A percentile compares a stretch with the other conserved stretches of the same genome.
Evolutionary conservation across 2,888 invertebrate genomes (phyloP).

Genomic region (Stictocephala bisonia): DNA sequence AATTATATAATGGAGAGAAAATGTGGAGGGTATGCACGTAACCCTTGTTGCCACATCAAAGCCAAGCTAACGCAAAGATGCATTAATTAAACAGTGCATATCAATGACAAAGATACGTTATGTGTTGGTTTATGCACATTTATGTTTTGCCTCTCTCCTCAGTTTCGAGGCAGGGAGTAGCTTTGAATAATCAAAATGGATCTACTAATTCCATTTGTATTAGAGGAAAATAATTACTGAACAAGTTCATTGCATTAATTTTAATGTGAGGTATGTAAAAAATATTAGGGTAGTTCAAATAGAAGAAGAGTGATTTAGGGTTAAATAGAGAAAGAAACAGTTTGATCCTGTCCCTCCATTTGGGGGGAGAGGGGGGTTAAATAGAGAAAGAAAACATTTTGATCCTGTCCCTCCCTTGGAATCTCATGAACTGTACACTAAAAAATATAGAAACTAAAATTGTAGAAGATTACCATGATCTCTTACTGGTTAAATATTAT

Average conservation of each 20-base stretch:
- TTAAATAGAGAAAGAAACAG: too few relatives aligned
- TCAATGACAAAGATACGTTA: slow-evolving; percentile 1
- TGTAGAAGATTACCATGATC: too few relatives aligned
- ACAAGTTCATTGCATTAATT: too few relatives aligned
- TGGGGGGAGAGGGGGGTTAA: too few relatives aligned
- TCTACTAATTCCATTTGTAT: background rate
- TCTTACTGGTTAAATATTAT: too few relatives aligned
- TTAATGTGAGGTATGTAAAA: too few relatives aligned
- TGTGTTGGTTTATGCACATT: slow-evolving; percentile 21
- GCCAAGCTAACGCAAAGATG: slow-evolving; percentile 33
- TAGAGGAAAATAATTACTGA: too few relatives aligned
- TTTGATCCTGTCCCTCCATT: too few relatives aligned
- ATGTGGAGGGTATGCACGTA: slow-evolving; percentile 22
- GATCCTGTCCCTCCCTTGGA: too few relatives aligned
- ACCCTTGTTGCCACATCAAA: slow-evolving; percentile 35
- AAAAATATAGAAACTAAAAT: background rate
- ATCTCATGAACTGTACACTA: background rate
- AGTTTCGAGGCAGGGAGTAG: background rate
- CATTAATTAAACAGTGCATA: slow-evolving; percentile 42
- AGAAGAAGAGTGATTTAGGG: too few relatives aligned
- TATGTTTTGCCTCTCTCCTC: slow-evolving; percentile 2
- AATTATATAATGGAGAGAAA: slow-evolving; percentile 27
- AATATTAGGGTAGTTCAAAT: too few relatives aligned
- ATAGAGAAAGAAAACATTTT: too few relatives aligned
- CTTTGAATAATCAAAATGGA: slow-evolving; percentile 4